phyloP scores from a whole-genome alignment of 2,797 vertebrate species.

The Sebastes itinus region DNA sequence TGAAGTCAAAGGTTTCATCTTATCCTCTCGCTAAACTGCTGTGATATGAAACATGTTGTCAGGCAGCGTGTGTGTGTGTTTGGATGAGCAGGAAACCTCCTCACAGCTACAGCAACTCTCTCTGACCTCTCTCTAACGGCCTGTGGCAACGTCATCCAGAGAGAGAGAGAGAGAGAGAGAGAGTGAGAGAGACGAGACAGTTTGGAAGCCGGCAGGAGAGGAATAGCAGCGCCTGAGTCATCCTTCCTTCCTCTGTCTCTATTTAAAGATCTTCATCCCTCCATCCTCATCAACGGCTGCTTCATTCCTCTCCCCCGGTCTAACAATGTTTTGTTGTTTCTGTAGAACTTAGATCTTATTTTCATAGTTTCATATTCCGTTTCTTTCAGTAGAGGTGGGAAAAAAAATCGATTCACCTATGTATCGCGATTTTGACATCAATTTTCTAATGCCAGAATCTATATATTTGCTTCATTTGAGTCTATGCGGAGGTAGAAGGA shows the following conservation, averaged over 20 bases:
- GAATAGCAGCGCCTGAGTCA: constrained; percentile 6
- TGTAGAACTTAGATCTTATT: neutral
- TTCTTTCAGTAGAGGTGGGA: too few relatives aligned
- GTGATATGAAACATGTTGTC: neutral
- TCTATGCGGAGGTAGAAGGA: too few relatives aligned
- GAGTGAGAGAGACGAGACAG: too few relatives aligned
- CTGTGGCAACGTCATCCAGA: neutral
- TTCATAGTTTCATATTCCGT: neutral
- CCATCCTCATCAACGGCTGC: constrained; percentile 9
- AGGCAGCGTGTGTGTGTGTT: neutral
- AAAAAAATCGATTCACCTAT: too few relatives aligned
- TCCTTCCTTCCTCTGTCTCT: neutral
- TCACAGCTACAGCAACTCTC: neutral
- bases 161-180: neutral
- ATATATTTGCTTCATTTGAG: too few relatives aligned
- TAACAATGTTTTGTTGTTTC: neutral
- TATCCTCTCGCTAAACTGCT: neutral
- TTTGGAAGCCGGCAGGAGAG: neutral
- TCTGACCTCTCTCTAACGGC: neutral
- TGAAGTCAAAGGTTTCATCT: neutral
- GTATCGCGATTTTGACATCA: too few relatives aligned
- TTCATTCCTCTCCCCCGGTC: neutral
- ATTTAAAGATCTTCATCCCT: constrained; percentile 37
- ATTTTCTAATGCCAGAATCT: too few relatives aligned
- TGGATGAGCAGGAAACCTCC: neutral